phyloP scores from a whole-genome alignment of 2,888 invertebrate species.

The Synanthedon andrenaeformis region DNA sequence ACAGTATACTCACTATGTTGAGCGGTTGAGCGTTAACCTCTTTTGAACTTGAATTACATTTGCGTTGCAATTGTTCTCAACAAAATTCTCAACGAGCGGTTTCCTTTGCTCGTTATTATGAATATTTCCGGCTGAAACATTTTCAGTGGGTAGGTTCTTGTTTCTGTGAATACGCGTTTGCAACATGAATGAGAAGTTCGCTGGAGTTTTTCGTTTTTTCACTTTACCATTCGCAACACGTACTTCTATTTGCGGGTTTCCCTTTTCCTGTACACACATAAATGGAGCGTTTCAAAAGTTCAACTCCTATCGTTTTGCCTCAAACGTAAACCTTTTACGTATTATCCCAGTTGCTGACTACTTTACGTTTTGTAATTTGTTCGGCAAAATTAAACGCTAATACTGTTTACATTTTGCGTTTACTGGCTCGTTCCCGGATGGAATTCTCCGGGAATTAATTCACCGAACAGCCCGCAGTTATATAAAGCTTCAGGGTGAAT shows the following conservation, averaged over 20 bases:
- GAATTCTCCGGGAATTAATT: too few relatives aligned
- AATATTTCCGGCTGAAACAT: not conserved
- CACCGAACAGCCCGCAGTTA: too few relatives aligned
- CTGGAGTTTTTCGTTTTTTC: not conserved
- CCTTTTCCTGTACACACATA: not conserved
- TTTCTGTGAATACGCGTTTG: not conserved
- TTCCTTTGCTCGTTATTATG: not conserved
- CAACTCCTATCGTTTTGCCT: not conserved
- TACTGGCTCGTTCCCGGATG: too few relatives aligned
- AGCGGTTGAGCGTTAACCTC: too few relatives aligned
- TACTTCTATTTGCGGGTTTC: constrained; percentile 1
- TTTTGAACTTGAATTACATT: too few relatives aligned
- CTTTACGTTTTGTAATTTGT: too few relatives aligned
- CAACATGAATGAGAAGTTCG: not conserved
- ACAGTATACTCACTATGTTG: too few relatives aligned
- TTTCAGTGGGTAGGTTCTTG: not conserved
- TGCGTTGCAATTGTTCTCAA: not conserved
- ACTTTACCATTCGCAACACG: not conserved
- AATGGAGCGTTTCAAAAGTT: not conserved
- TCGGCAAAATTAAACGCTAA: too few relatives aligned
- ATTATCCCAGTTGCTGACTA: not conserved
- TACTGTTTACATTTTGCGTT: too few relatives aligned
- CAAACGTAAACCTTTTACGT: not conserved
- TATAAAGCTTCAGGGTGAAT: too few relatives aligned
- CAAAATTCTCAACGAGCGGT: not conserved